Conservation (phyloP, 2,113 vertebrate genomes). For the Scartelaos histophorus region DNA sequence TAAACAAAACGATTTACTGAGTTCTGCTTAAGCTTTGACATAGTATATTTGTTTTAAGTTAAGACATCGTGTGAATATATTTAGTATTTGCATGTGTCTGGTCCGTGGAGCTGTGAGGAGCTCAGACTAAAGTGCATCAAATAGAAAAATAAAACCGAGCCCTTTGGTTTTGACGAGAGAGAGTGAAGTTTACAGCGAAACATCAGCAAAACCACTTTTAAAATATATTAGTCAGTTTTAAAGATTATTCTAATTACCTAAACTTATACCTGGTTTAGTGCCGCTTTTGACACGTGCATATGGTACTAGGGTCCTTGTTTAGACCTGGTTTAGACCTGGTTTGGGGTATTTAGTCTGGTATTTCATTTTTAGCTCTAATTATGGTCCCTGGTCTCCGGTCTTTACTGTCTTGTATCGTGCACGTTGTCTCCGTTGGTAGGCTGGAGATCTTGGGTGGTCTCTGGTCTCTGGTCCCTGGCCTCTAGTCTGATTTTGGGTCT, state of each 20-base stretch:
- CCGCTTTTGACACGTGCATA: background rate
- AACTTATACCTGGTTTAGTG: background rate
- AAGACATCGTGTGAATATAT: background rate
- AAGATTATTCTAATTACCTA: background rate
- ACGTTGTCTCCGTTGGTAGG: constrained; percentile 90
- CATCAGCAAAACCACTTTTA: background rate
- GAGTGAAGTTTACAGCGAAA: background rate
- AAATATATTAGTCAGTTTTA: constrained; percentile 1
- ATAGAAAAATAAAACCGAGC: constrained; percentile 45
- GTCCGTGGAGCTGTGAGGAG: constrained; percentile 40
- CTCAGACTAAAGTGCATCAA: constrained; percentile 71
- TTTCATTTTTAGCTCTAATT: background rate
- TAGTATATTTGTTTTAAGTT: no score
- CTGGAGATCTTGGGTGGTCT: constrained; percentile 56
- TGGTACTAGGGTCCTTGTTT: background rate
- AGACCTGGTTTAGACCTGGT: background rate
- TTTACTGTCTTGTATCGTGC: constrained; percentile 85
- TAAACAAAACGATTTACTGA: background rate
- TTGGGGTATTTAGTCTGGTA: background rate
- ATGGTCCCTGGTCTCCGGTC: background rate
- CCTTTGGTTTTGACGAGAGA: background rate
- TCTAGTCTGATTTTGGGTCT: no score
- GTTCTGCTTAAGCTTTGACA: background rate
- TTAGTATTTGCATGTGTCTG: background rate
- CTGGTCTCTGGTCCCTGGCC: background rate